phyloP scores from a whole-genome alignment of 2,113 vertebrate species.

The Pipra filicauda region DNA sequence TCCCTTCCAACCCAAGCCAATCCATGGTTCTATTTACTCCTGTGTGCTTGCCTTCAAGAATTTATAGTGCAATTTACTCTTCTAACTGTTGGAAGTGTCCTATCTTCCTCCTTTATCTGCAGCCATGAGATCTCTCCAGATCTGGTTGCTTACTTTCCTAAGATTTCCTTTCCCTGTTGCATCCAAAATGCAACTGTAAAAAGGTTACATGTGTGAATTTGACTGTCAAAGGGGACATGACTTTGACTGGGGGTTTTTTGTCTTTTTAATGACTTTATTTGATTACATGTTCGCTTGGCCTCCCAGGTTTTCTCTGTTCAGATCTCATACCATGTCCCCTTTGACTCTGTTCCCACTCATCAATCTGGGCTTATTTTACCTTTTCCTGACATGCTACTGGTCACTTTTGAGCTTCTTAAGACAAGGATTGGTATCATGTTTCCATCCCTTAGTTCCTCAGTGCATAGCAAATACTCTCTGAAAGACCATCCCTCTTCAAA shows the following conservation, averaged over 20 bases:
- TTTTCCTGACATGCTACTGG: background rate
- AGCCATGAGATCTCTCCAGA: background rate
- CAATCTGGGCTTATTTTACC: background rate
- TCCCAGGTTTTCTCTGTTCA: background rate
- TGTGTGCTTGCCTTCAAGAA: background rate
- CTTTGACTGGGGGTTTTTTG: background rate
- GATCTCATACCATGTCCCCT: background rate
- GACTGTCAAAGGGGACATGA: background rate
- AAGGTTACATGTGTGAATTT: background rate
- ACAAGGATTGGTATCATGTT: background rate
- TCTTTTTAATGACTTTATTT: background rate
- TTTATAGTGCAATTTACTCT: background rate
- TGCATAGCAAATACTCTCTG: background rate
- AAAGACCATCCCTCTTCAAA: background rate
- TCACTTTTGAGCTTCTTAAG: background rate
- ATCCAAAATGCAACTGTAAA: background rate
- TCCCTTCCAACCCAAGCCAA: background rate
- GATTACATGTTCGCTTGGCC: background rate
- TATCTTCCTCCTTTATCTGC: background rate
- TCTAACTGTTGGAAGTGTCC: rapidly evolving
- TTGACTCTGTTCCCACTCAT: background rate
- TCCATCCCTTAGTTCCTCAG: background rate
- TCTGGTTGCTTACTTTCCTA: background rate
- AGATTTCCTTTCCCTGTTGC: background rate
- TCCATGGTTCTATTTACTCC: background rate